Conservation (phyloP, 2,113 vertebrate genomes). For the Ahaetulla prasina region DNA sequence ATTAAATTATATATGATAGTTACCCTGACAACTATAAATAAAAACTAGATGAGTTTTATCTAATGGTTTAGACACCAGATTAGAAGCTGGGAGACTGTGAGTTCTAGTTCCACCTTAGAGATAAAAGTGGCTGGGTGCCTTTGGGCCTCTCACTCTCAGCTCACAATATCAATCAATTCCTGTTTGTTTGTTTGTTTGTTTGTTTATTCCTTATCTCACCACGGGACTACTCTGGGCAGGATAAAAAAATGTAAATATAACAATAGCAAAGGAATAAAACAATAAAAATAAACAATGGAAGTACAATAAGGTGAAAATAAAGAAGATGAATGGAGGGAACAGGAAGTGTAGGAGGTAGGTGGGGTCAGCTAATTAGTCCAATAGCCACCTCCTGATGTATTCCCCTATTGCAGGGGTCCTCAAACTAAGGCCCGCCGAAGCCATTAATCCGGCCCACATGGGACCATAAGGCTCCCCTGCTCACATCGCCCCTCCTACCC, state of each 20-base stretch:
- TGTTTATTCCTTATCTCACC: neutral
- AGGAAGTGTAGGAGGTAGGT: neutral
- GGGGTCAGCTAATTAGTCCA: neutral
- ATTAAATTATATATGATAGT: slow-evolving; percentile 21
- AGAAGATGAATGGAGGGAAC: neutral
- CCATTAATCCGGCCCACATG: no score
- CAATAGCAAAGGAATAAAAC: neutral
- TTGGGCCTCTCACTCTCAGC: neutral
- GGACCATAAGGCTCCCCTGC: no score
- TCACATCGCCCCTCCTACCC: no score
- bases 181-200: neutral
- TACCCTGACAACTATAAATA: slow-evolving; percentile 34
- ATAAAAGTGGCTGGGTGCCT: neutral
- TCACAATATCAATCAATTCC: neutral
- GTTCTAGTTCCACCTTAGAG: neutral
- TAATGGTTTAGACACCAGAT: neutral
- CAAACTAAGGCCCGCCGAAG: no score
- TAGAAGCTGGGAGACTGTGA: neutral
- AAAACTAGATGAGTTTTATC: neutral
- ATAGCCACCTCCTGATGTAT: neutral
- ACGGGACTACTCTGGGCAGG: neutral
- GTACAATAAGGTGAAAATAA: neutral
- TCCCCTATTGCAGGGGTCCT: no score
- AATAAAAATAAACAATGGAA: neutral
- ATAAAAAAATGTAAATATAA: neutral